phyloP scores from a whole-genome alignment of 2,888 invertebrate species.

The Agrochola lota region DNA sequence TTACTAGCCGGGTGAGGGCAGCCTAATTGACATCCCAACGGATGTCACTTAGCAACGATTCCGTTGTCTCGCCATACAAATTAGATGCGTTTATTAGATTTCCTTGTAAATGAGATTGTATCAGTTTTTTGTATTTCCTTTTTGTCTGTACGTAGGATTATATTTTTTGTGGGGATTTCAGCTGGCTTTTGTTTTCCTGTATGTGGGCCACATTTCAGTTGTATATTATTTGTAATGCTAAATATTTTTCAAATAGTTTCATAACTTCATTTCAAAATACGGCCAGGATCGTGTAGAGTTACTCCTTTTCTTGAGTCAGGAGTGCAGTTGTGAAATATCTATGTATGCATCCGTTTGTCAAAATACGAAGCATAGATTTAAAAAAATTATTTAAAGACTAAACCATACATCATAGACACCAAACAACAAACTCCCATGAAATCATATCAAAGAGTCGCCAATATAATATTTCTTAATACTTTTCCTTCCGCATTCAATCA shows the following conservation, averaged over 20 bases:
- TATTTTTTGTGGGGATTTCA: background rate
- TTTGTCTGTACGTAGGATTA: background rate
- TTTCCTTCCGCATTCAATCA: constrained; percentile 38
- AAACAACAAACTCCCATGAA: background rate
- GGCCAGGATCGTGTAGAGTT: accelerated
- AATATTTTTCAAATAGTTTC: background rate
- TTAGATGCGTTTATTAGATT: constrained; percentile 71
- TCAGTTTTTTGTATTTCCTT: constrained; percentile 48
- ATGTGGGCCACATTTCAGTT: background rate
- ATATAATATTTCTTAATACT: constrained; percentile 38
- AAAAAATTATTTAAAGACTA: background rate
- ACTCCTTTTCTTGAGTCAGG: background rate
- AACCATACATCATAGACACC: background rate
- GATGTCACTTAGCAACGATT: constrained; percentile 78
- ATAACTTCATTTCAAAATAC: background rate
- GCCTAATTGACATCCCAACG: constrained; percentile 80
- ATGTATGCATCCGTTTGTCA: background rate
- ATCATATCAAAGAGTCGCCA: constrained; percentile 11
- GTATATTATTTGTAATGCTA: background rate
- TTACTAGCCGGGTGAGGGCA: constrained; percentile 66
- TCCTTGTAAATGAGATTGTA: constrained; percentile 65
- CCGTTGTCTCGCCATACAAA: constrained; percentile 64
- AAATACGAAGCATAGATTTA: background rate
- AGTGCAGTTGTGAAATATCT: background rate
- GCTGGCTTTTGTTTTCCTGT: background rate